Evolutionary conservation across 2,888 invertebrate genomes (phyloP).

Genomic region (Malthinus seriepunctatus): DNA sequence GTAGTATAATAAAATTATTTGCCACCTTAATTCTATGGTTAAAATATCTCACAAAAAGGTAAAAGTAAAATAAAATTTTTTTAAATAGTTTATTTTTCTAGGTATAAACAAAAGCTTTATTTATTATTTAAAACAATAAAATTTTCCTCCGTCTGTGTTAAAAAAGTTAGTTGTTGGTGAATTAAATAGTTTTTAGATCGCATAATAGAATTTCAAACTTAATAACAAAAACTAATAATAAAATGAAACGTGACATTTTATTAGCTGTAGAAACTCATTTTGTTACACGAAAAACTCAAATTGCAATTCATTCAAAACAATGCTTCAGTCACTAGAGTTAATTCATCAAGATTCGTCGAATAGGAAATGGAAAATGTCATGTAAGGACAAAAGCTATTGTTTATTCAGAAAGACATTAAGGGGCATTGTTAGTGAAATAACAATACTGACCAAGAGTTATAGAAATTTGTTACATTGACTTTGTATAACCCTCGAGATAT

Average conservation of each 20-base stretch:
- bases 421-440: slow-evolving; percentile 25
- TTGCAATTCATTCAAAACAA: slow-evolving; percentile 23
- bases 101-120: too few species aligned
- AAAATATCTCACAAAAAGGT: too few species aligned
- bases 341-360: slow-evolving; percentile 30
- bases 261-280: slow-evolving; percentile 18
- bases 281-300: slow-evolving; percentile 18
- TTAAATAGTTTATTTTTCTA: too few species aligned
- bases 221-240: background rate
- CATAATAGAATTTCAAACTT: background rate
- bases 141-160: too few species aligned
- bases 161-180: background rate
- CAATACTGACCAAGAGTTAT: slow-evolving; percentile 30
- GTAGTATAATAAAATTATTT: too few species aligned
- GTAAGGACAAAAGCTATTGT: slow-evolving; percentile 29
- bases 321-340: slow-evolving; percentile 21
- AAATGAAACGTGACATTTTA: slow-evolving; percentile 5
- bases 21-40: too few species aligned
- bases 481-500: slow-evolving; percentile 12
- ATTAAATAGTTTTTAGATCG: background rate
- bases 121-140: too few species aligned
- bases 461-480: slow-evolving; percentile 25
- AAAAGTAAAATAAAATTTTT: too few species aligned
- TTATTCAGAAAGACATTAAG: slow-evolving; percentile 30
- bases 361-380: slow-evolving; percentile 31